Evolutionary conservation across 2,888 invertebrate genomes (phyloP).

Genomic region (Agonopterix arenella): DNA sequence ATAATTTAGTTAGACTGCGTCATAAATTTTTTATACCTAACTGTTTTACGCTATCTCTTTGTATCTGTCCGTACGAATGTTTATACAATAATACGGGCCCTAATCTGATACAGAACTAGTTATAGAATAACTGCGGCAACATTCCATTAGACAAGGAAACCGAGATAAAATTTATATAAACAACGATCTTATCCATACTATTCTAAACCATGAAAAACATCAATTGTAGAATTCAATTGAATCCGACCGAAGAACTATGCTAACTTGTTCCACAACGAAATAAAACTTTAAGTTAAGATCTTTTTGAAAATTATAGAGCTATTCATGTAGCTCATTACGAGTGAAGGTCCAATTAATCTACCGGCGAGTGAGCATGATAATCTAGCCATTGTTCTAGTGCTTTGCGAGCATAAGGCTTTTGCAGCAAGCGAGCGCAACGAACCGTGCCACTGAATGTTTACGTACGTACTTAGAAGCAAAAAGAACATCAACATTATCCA

Average conservation of each 20-base stretch:
- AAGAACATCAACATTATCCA: background rate
- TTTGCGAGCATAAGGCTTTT: slow-evolving; percentile 11
- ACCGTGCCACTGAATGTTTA: background rate
- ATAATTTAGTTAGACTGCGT: too few species aligned
- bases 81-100: too few species aligned
- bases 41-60: too few species aligned
- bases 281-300: slow-evolving; percentile 21
- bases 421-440: background rate
- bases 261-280: slow-evolving; percentile 14
- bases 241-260: slow-evolving; percentile 5
- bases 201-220: slow-evolving; percentile 1
- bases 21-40: too few species aligned
- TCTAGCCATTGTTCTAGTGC: slow-evolving; percentile 23
- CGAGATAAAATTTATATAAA: background rate
- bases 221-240: slow-evolving; percentile 6
- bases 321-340: slow-evolving; percentile 25
- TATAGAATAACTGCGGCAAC: too few species aligned
- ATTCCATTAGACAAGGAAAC: background rate
- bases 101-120: too few species aligned
- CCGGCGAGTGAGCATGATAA: slow-evolving; percentile 19
- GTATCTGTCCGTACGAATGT: too few species aligned
- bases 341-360: slow-evolving; percentile 11
- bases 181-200: slow-evolving; percentile 1
- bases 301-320: slow-evolving; percentile 22
- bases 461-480: background rate